A percentile compares a stretch with the other conserved stretches of the same genome.
Conservation (phyloP, 1,140 invertebrate genomes). For the Pollicipes pollicipes region DNA sequence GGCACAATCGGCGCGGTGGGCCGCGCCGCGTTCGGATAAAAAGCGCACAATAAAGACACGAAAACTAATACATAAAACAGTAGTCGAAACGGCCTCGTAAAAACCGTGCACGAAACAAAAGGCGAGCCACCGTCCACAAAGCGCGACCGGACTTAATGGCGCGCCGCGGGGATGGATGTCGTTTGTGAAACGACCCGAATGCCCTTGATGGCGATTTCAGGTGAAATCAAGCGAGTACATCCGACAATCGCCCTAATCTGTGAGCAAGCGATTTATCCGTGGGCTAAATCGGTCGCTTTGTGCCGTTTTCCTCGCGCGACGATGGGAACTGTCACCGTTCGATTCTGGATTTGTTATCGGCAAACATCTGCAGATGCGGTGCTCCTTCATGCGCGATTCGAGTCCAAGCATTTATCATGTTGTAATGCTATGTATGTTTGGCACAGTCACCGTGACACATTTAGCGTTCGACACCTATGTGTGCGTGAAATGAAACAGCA, state of each 20-base stretch:
- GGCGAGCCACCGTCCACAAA: not conserved
- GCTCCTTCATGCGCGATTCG: too few species aligned
- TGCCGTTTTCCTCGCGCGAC: not conserved
- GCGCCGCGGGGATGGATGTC: not conserved
- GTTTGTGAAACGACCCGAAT: not conserved
- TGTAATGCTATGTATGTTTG: too few species aligned
- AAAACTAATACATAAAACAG: constrained; percentile 2
- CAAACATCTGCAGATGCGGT: too few species aligned
- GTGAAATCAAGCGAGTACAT: not conserved
- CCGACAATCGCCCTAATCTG: not conserved
- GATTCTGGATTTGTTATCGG: not conserved
- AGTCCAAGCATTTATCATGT: too few species aligned
- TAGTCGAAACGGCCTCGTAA: not conserved
- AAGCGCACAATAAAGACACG: too few species aligned
- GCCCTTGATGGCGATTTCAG: not conserved
- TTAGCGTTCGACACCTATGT: too few species aligned
- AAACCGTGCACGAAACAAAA: not conserved
- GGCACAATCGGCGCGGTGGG: too few species aligned
- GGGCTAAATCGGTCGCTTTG: not conserved
- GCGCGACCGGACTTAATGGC: not conserved
- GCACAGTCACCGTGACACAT: too few species aligned
- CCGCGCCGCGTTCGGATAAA: too few species aligned
- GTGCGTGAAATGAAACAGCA: too few species aligned
- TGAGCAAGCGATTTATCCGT: too few species aligned
- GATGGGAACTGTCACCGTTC: not conserved